phyloP scores from a whole-genome alignment of 2,888 invertebrate species.

The Hirtodrosophila duncani region DNA sequence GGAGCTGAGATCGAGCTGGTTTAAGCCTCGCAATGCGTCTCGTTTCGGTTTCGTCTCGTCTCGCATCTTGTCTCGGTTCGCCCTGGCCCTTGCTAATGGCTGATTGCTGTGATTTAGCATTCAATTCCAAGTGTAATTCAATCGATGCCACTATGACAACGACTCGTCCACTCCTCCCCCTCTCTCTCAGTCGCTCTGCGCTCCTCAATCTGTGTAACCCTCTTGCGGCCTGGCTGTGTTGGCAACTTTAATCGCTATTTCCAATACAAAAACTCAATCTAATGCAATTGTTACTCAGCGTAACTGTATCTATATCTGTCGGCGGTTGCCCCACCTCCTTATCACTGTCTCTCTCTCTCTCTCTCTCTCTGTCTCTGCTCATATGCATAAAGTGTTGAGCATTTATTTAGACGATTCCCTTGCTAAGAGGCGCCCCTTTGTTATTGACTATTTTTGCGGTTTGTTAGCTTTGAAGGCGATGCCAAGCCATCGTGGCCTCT shows the following conservation, averaged over 20 bases:
- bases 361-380: slow-evolving; percentile 17
- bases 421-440: slow-evolving; percentile 49
- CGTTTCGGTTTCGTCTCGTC: too few relatives aligned
- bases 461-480: slow-evolving; percentile 47
- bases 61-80: too few relatives aligned
- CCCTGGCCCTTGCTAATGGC: slow-evolving; percentile 30
- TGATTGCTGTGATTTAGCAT: slow-evolving; percentile 32
- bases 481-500: slow-evolving; percentile 18
- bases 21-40: too few relatives aligned
- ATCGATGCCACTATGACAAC: slow-evolving; percentile 46
- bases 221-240: slow-evolving; percentile 34
- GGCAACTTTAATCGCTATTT: slow-evolving; percentile 42
- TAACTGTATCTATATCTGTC: slow-evolving; percentile 24
- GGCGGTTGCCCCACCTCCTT: too few relatives aligned
- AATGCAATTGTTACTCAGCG: slow-evolving; percentile 24
- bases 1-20: slow-evolving; percentile 14
- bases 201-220: not conserved
- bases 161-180: slow-evolving; percentile 11
- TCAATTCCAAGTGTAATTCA: slow-evolving; percentile 53
- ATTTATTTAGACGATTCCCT: slow-evolving; percentile 21
- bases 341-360: not conserved
- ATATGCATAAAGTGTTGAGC: slow-evolving; percentile 22
- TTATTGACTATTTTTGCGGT: slow-evolving; percentile 59
- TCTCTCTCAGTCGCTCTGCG: slow-evolving; percentile 2
- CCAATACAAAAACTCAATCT: slow-evolving; percentile 27